Base-by-base conservation (phyloP, 2,113 vertebrate species). In the Fulica atra region DNA sequence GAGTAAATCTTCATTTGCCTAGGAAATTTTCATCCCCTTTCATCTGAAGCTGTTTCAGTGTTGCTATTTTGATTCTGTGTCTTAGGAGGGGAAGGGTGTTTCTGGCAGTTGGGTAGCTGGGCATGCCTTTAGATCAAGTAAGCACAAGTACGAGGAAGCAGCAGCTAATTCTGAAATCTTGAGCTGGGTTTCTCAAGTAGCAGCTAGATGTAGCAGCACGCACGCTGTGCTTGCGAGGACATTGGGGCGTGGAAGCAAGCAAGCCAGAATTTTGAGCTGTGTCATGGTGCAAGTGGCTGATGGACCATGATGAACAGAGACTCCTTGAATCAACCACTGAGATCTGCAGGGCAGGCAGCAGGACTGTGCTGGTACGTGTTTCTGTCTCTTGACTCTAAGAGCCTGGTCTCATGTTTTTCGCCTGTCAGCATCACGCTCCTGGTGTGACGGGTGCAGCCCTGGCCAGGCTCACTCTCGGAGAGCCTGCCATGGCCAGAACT, bases 21-120 rank as follows among this genome's bases (percentile, higher is more conserved):
- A 81, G 56, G 44, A 88, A 71, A 83, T 78, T 70, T 83, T 71
- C n/a, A 81, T 38, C 70, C 64, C 71, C 60, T 94, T 97, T 95
- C 31, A 65, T 82, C 53, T 91, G 61, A 81, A 82, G 54, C 23
- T 51, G 5, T 65, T 92, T 54, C 56, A 80, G 57, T 42, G 42
- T 81, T 76, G 35, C 71, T 94, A 63, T 91, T 73, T 82, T 70
- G 33, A 70, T 42, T 77, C 56, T 72, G 81, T 74, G 17, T 81
- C 59, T 84, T 59, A 59, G 26, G 36, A 91, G n/a, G 35, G 0
- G 2, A 69, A 61, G 59, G 60, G 17, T 5, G 12, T 61, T 94
- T 50, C 73, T 95, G 33, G 38, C 36, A 83, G 64, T 73, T 72
- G 20, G 7, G 81, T 77, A 70, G 42, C 50, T 36, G 24, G 31